Conservation (phyloP, 2,888 invertebrate species). For the Phaedon cochleariae region DNA sequence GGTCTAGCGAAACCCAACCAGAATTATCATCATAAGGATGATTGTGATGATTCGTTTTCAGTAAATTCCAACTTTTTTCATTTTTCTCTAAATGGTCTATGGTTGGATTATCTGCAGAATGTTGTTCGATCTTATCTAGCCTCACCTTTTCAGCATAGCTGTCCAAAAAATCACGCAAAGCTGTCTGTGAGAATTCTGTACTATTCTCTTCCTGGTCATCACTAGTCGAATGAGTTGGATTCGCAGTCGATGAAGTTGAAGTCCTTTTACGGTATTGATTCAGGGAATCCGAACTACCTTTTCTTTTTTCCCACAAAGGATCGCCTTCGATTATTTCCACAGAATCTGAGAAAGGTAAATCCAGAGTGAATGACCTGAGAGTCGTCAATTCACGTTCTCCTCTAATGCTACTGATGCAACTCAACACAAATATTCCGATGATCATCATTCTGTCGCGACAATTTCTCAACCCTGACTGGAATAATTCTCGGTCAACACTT, state of each 20-base stretch:
- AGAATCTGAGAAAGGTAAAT: constrained; percentile 67
- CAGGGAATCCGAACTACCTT: constrained; percentile 16
- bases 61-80: constrained; percentile 64
- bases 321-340: constrained; percentile 68
- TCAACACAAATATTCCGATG: constrained; percentile 31
- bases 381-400: constrained; percentile 39
- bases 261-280: constrained; percentile 16
- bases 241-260: constrained; percentile 33
- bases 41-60: constrained; percentile 64
- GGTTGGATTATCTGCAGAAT: not conserved
- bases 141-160: constrained; percentile 64
- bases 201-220: constrained; percentile 51
- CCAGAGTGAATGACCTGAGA: constrained; percentile 65
- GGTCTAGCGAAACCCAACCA: constrained; percentile 81
- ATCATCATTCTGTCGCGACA: constrained; percentile 45
- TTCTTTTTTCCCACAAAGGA: constrained; percentile 44
- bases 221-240: constrained; percentile 49
- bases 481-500: constrained; percentile 40
- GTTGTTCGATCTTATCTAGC: constrained; percentile 23
- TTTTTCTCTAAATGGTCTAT: constrained; percentile 53
- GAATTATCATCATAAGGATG: constrained; percentile 74
- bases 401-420: constrained; percentile 15
- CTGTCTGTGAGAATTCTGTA: constrained; percentile 45
- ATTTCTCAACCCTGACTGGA: constrained; percentile 50
- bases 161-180: constrained; percentile 69